These are phyloP conservation scores for Hirtodrosophila alboralis DNA, from an alignment of 2,888 invertebrate genomes.

Conservation along the genomic window DNA sequence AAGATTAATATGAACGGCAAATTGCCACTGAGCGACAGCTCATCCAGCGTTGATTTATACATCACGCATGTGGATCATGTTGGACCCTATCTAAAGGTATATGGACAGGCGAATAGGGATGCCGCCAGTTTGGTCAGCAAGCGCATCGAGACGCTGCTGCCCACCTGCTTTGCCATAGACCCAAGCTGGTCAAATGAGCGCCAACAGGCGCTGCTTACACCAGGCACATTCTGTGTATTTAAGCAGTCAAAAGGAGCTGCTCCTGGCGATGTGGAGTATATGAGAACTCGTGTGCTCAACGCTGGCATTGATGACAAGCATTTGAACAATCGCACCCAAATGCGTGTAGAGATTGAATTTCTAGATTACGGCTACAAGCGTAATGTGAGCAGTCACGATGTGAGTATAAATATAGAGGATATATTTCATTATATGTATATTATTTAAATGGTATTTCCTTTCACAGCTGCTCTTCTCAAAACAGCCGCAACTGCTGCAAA, in stretches of 20 bases:
- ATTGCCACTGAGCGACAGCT: conserved; percentile 27
- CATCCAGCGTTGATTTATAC: conserved; percentile 52
- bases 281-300: conserved; percentile 83
- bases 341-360: conserved; percentile 88
- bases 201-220: conserved; percentile 71
- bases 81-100: conserved; percentile 89
- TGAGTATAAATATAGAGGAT: no score
- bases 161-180: conserved; percentile 77
- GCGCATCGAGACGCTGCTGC: conserved; percentile 76
- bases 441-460: background rate
- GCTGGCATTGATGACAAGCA: conserved; percentile 46
- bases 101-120: conserved; percentile 86
- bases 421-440: no score
- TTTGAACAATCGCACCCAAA: conserved; percentile 82
- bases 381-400: conserved; percentile 85
- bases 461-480: conserved; percentile 80
- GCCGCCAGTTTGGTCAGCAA: conserved; percentile 76
- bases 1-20: conserved; percentile 60
- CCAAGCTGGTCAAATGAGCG: conserved; percentile 71
- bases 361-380: conserved; percentile 89
- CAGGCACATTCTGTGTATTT: conserved; percentile 77
- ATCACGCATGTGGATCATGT: conserved; percentile 86
- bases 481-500: conserved; percentile 74
- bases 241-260: conserved; percentile 83
- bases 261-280: conserved; percentile 75